Evolutionary conservation across 2,888 invertebrate genomes (phyloP), one percentile per base, ranked within the genome.

Genomic region (Clivina fossor): DNA sequence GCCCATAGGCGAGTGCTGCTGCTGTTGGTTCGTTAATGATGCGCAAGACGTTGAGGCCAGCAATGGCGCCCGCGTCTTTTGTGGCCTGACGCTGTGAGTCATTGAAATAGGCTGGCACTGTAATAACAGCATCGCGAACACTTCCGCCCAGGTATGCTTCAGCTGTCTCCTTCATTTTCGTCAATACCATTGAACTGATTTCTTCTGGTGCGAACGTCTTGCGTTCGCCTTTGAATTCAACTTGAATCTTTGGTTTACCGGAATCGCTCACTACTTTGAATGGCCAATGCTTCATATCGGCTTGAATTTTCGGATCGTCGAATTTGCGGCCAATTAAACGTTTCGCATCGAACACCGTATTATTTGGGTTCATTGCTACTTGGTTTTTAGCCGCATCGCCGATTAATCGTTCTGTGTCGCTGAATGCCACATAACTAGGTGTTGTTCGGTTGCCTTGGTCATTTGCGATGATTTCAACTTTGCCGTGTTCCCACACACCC

Each of bases 401-500:
- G 65, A 84, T 82, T 33, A 84, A 76, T 20, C 83, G 74, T 69
- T 84, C 83, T 7, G 78, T 78, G 68, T 83, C 83, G 7, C 75
- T 85, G 71, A 86, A 86, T 13, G 84, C 85, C 53, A 86, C 85
- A 69, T 85, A 86, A 41, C 83, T 83, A 15, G 86, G 86, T 57
- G 86, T 86, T 8, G 86, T 86, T 63, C 85, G 73, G 76, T 86
- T 86, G 60, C 86, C 86, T 69, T 80, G 80, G 70, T 80, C 80
- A 71, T 81, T 80, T 61, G 80, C 80, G 71, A 87, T 86, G 70
- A 87, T 86, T 70, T 87, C 86, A 67, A 87, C 85, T 67, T 84
- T 85, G 54, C 87, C 86, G 64, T 85, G 82, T 67, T 88, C 86
- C 81, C 86, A 90, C n/a, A 90, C 88, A 64, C 88, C 90, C 38